phyloP scores from a whole-genome alignment of 2,113 vertebrate genomes.

The Crotalus horridus region DNA sequence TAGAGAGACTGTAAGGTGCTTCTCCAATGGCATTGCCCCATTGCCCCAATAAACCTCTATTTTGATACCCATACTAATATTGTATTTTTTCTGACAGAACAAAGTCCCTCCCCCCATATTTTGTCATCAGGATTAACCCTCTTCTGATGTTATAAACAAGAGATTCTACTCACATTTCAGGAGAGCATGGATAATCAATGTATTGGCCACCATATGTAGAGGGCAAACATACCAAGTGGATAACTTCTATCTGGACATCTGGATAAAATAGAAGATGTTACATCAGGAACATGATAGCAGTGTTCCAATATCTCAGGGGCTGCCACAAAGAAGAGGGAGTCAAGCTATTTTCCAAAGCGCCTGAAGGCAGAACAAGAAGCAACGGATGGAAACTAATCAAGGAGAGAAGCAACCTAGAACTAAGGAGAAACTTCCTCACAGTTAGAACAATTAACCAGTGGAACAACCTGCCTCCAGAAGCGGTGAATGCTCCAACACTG shows the following conservation, averaged over 20 bases:
- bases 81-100: background rate
- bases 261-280: background rate
- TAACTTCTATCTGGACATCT: background rate
- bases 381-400: too few relatives aligned
- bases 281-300: background rate
- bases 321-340: too few relatives aligned
- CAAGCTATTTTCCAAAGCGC: too few relatives aligned
- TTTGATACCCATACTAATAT: background rate
- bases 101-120: background rate
- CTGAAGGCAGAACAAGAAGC: too few relatives aligned
- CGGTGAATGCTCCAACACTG: too few relatives aligned
- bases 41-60: background rate
- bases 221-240: background rate
- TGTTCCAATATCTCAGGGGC: too few relatives aligned
- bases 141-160: background rate
- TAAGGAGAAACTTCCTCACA: too few relatives aligned
- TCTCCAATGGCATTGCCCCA: too few relatives aligned
- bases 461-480: too few relatives aligned
- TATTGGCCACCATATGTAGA: background rate
- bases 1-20: too few relatives aligned
- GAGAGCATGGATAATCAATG: background rate
- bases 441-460: too few relatives aligned
- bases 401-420: too few relatives aligned
- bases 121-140: background rate
- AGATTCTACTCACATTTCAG: background rate